phyloP scores from a whole-genome alignment of 2,888 invertebrate genomes.

The Hirtodrosophila trivittata region DNA sequence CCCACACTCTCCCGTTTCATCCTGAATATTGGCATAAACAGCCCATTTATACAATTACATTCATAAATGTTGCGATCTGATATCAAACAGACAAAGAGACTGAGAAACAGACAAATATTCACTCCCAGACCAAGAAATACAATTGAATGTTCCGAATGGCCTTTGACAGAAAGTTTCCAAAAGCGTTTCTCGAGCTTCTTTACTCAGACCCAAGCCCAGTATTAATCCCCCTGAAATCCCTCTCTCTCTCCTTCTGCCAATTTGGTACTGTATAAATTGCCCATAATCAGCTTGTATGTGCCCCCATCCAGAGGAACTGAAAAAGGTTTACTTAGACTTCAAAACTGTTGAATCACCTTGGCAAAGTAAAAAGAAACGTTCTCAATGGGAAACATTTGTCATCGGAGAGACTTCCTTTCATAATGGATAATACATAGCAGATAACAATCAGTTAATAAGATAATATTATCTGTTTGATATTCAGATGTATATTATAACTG shows the following conservation, averaged over 20 bases:
- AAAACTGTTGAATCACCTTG: conserved; percentile 29
- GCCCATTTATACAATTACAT: conserved; percentile 75
- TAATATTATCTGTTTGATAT: not conserved
- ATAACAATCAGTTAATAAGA: not conserved
- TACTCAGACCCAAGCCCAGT: not conserved
- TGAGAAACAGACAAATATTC: conserved; percentile 21
- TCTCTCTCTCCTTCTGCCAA: conserved; percentile 14
- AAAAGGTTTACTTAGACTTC: conserved; percentile 16
- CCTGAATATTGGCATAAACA: conserved; percentile 53
- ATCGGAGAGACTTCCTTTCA: not conserved
- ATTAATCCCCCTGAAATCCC: not conserved
- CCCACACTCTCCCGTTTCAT: conserved; percentile 13
- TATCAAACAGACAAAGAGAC: conserved; percentile 48
- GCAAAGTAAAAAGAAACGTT: not conserved
- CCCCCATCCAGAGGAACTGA: not conserved
- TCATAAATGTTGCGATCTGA: conserved; percentile 66
- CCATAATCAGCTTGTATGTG: conserved; percentile 48
- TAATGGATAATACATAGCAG: not conserved
- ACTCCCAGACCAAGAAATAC: conserved; percentile 36
- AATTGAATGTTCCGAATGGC: conserved; percentile 49
- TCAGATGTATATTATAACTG: no score
- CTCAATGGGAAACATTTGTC: not conserved
- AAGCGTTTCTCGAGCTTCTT: not conserved
- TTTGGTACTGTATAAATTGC: conserved; percentile 45
- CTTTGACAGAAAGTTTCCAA: conserved; percentile 40